Base-by-base conservation (phyloP, 2,113 vertebrate genomes). In the Mastomys coucha region DNA sequence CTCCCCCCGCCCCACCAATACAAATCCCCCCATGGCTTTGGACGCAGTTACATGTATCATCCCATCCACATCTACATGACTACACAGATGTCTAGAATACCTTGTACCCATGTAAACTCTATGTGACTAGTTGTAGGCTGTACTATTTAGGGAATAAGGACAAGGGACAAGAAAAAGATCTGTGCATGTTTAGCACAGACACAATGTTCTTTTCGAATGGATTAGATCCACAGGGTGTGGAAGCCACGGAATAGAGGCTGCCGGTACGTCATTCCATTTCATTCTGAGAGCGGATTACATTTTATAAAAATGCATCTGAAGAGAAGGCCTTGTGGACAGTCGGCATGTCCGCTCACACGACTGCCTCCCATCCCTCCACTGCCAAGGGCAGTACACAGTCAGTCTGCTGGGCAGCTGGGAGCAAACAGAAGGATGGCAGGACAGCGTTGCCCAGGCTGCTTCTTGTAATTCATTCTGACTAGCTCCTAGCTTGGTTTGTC, bases 91-190 rank as follows among this genome's bases (percentile, higher is more conserved):
- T 39, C 45, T 80, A 31, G n/a, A n/a, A 58, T 84, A 56, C n/a
- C 45, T 33, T 53, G 22, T 53, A 72, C 45, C 49, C 28, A 28
- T 42, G 12, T 58, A 82, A 42, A 58, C 39, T 20, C 49, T 58
- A 56, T 14, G 33, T 22, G 78, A 72, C 53, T 72, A 36, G 49
- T 60, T 26, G 33, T 58, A 80, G 20, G 53, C 45, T 56, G 11
- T 42, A 58, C n/a, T n/a, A 28, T 86, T 86, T 86, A 67, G 42
- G 84, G 84, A 86, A 86, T 67, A 67, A 67, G 82, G 82, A 86
- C 82, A 86, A 67, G 39, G 11, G 58, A 77, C 73, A 88, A 58
- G 85, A 45, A 56, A 51, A 93, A 36, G 39, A 53, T 42, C 84
- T 88, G 49, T 67, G 28, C 14, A 49, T 76, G 73, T 93, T 45